A percentile compares a stretch with the other conserved stretches of the same genome.
phyloP scores from a whole-genome alignment of 2,113 vertebrate species.

The Gobio gobio region DNA sequence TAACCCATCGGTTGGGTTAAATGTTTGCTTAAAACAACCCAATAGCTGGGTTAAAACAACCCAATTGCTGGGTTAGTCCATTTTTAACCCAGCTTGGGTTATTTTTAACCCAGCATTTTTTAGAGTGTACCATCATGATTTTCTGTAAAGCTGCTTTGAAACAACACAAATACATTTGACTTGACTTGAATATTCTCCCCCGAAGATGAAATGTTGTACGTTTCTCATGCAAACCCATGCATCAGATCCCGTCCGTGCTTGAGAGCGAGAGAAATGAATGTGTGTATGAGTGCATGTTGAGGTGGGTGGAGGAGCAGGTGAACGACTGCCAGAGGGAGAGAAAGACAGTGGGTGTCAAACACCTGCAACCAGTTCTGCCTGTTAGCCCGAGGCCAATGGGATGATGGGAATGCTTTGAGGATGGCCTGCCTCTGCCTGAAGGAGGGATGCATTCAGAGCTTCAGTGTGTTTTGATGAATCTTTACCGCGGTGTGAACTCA shows the following conservation, averaged over 20 bases:
- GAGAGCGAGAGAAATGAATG: not conserved
- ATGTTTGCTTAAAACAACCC: too few species aligned
- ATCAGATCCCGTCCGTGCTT: not conserved
- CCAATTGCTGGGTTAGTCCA: too few species aligned
- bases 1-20: too few species aligned
- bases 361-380: conserved; percentile 71
- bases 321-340: conserved; percentile 22
- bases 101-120: too few species aligned
- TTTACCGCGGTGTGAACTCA: conserved; percentile 8
- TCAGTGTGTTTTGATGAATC: conserved; percentile 32
- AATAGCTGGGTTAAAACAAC: too few species aligned
- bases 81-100: too few species aligned
- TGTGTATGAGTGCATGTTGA: too few species aligned
- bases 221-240: not conserved
- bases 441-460: conserved; percentile 46
- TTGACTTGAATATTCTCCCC: too few species aligned
- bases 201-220: not conserved
- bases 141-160: not conserved
- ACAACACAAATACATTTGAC: not conserved
- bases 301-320: conserved; percentile 26
- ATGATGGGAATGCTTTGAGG: conserved; percentile 42
- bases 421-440: conserved; percentile 66
- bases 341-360: conserved; percentile 57
- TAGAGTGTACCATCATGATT: not conserved
- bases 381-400: conserved; percentile 56